These are phyloP conservation scores for Hippocampus guttulatus DNA, from an alignment of 2,113 vertebrate species.

Conservation along the genomic window DNA sequence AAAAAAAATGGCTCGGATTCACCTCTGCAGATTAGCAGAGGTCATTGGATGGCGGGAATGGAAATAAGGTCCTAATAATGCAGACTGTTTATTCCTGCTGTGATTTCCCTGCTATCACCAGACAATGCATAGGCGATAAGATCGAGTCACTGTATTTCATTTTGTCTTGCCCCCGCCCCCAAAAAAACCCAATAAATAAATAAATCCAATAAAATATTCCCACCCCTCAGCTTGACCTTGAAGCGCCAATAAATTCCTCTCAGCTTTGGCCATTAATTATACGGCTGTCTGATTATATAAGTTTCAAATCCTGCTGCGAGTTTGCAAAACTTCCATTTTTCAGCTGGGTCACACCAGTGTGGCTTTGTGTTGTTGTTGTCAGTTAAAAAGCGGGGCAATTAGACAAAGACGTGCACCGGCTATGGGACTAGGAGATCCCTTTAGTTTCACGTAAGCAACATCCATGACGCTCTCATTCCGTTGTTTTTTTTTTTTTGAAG, in stretches of 20 bases:
- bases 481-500: conserved; percentile 25
- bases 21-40: conserved; percentile 69
- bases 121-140: conserved; percentile 68
- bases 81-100: conserved; percentile 65
- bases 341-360: not conserved
- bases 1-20: conserved; percentile 43
- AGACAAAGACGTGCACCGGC: conserved; percentile 18
- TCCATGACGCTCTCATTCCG: conserved; percentile 27
- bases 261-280: conserved; percentile 1
- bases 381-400: conserved; percentile 28
- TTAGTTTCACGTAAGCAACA: conserved; percentile 38
- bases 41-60: conserved; percentile 59
- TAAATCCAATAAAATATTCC: not conserved
- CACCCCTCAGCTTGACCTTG: conserved; percentile 55
- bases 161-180: conserved; percentile 30
- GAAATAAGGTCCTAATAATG: conserved; percentile 68
- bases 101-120: conserved; percentile 55
- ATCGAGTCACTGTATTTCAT: conserved; percentile 63
- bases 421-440: conserved; percentile 28
- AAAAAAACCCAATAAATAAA: not conserved
- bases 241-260: conserved; percentile 21
- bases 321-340: not conserved
- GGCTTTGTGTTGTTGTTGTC: conserved; percentile 21
- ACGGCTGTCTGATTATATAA: not conserved
- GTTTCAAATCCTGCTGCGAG: not conserved